These are phyloP conservation scores for Arge pagana DNA, from an alignment of 2,888 invertebrate species.

Conservation along the genomic window DNA sequence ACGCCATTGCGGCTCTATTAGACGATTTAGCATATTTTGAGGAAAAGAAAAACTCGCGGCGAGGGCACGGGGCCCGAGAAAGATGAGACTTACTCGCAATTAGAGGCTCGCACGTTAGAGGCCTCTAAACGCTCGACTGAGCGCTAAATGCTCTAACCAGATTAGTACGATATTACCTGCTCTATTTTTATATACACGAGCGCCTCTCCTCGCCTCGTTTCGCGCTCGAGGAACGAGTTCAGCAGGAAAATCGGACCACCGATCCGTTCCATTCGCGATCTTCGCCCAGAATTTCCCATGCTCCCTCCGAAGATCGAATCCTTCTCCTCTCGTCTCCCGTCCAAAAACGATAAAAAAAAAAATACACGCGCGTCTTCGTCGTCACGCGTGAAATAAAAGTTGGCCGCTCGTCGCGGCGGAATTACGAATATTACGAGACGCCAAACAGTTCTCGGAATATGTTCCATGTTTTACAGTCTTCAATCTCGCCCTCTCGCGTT, in stretches of 20 bases:
- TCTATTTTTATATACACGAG: conserved; percentile 52
- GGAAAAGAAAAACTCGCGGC: conserved; percentile 40
- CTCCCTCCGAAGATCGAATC: too few species aligned
- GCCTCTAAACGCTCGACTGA: conserved; percentile 57
- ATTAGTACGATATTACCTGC: conserved; percentile 58
- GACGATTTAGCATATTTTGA: conserved; percentile 54
- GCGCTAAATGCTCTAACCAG: conserved; percentile 59
- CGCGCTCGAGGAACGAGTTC: conserved; percentile 14
- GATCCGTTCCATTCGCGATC: too few species aligned
- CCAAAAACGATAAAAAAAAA: background rate
- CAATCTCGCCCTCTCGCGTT: conserved; percentile 57
- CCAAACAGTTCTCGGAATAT: conserved; percentile 56
- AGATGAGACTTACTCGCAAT: conserved; percentile 17
- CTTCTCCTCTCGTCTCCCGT: conserved; percentile 16
- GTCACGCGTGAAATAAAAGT: background rate
- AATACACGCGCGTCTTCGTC: conserved; percentile 11
- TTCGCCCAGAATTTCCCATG: too few species aligned
- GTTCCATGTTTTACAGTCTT: conserved; percentile 58
- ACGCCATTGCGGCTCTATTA: conserved; percentile 37
- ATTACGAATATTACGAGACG: conserved; percentile 57
- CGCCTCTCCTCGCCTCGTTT: conserved; percentile 8
- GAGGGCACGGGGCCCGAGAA: conserved; percentile 2
- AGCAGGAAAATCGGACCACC: conserved; percentile 14
- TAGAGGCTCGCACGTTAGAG: conserved; percentile 33
- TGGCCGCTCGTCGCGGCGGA: conserved; percentile 34